phyloP scores from a whole-genome alignment of 1,140 invertebrate species.

The Delia radicum region DNA sequence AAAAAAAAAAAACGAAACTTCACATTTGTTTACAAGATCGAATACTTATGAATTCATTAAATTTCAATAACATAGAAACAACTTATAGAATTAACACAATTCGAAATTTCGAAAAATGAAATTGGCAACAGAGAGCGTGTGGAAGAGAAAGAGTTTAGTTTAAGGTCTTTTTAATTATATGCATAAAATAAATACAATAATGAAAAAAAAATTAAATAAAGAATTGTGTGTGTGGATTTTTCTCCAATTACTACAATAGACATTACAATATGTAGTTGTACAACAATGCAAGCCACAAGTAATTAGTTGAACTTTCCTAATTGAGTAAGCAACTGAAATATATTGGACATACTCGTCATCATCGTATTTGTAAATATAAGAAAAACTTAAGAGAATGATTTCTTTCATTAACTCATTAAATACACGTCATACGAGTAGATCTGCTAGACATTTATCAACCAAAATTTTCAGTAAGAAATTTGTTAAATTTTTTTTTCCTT shows the following conservation, averaged over 20 bases:
- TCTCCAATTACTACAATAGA: not conserved
- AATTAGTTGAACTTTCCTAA: constrained; percentile 24
- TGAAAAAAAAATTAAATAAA: not conserved
- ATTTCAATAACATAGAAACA: not conserved
- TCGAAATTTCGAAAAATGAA: not conserved
- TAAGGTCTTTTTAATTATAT: constrained; percentile 12
- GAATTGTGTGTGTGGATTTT: not conserved
- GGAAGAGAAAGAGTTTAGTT: not conserved
- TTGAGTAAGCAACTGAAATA: not conserved
- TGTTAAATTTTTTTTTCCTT: no score
- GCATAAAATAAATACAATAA: not conserved
- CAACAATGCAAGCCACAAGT: not conserved
- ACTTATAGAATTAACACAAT: not conserved
- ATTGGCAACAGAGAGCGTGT: not conserved
- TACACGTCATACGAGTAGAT: no score
- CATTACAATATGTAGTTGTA: not conserved
- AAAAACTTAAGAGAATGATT: no score
- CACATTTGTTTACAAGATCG: not conserved
- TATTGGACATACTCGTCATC: not conserved
- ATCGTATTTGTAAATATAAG: no score
- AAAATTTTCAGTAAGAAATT: no score
- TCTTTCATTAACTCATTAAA: no score
- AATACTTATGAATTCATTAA: not conserved
- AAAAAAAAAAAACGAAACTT: not conserved
- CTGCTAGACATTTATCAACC: no score